These are phyloP conservation scores for Adelphocoris suturalis DNA, from an alignment of 2,888 invertebrate genomes.

Conservation along the genomic window DNA sequence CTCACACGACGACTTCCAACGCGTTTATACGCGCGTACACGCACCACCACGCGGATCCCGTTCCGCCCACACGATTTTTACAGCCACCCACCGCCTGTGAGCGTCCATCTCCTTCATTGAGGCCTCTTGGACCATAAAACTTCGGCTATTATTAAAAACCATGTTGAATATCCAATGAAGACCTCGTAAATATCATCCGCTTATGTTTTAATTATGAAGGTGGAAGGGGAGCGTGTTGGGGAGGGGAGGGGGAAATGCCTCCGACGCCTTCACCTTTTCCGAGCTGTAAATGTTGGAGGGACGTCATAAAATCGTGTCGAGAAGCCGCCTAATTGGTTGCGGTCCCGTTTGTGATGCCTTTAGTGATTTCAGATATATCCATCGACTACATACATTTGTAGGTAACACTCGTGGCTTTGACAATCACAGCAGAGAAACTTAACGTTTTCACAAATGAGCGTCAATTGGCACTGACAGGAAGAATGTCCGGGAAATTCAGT, in stretches of 20 bases:
- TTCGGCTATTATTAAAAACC: slow-evolving; percentile 63
- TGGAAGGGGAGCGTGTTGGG: background rate
- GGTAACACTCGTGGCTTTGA: no score
- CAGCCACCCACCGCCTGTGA: slow-evolving; percentile 26
- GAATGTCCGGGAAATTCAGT: no score
- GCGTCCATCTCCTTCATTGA: slow-evolving; percentile 26
- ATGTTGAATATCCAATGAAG: slow-evolving; percentile 66
- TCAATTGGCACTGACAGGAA: no score
- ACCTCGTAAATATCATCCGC: slow-evolving; percentile 63
- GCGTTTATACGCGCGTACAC: background rate
- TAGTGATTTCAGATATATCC: background rate
- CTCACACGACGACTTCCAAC: background rate
- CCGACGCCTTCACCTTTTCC: slow-evolving; percentile 28
- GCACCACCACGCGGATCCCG: background rate
- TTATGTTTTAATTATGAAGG: slow-evolving; percentile 66
- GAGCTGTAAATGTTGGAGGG: slow-evolving; percentile 6
- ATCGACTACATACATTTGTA: no score
- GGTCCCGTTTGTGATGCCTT: slow-evolving; percentile 48
- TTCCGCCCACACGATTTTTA: slow-evolving; percentile 23
- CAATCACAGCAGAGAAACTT: no score
- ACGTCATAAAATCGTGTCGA: slow-evolving; percentile 14
- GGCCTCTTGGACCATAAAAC: slow-evolving; percentile 42
- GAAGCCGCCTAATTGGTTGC: slow-evolving; percentile 44
- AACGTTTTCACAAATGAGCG: no score
- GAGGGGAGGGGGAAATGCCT: slow-evolving; percentile 12